A percentile compares a stretch with the other conserved stretches of the same genome.
Evolutionary conservation across 2,113 vertebrate genomes (phyloP).

Genomic region (Ammodytes marinus): DNA sequence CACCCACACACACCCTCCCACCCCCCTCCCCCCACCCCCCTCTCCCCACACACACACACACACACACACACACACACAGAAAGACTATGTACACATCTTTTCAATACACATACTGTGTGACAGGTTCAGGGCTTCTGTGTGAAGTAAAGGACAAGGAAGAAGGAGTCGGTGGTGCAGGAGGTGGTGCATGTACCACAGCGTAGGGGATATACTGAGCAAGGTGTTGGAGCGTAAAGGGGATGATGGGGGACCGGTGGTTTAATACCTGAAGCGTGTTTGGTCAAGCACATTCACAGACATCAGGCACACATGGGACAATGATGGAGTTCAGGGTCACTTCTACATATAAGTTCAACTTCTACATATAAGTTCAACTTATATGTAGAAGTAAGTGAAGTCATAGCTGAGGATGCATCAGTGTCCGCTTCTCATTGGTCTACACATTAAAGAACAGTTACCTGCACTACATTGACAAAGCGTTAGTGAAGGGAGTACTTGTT

Average conservation of each 20-base stretch:
- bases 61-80: neutral
- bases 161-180: slow-evolving; percentile 40
- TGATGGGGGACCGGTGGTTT: slow-evolving; percentile 24
- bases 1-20: neutral
- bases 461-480: neutral
- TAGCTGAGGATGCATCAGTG: neutral
- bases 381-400: slow-evolving; percentile 10
- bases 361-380: neutral
- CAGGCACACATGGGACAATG: slow-evolving; percentile 3
- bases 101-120: slow-evolving; percentile 34
- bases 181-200: slow-evolving; percentile 30
- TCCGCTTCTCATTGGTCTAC: neutral
- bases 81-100: slow-evolving; percentile 11
- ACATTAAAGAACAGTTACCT: neutral
- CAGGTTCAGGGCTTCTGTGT: slow-evolving; percentile 15
- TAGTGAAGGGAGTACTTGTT: slow-evolving; percentile 6
- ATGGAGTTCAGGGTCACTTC: neutral
- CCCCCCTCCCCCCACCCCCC: too few species aligned
- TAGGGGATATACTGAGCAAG: slow-evolving; percentile 18
- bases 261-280: slow-evolving; percentile 3
- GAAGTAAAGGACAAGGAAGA: slow-evolving; percentile 31
- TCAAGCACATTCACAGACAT: slow-evolving; percentile 8
- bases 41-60: neutral
- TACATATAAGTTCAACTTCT: neutral
- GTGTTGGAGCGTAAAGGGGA: slow-evolving; percentile 6